Evolutionary conservation across 2,888 invertebrate genomes (phyloP), one percentile per base, ranked within the genome.

Genomic region (Melangyna quadrimaculata): DNA sequence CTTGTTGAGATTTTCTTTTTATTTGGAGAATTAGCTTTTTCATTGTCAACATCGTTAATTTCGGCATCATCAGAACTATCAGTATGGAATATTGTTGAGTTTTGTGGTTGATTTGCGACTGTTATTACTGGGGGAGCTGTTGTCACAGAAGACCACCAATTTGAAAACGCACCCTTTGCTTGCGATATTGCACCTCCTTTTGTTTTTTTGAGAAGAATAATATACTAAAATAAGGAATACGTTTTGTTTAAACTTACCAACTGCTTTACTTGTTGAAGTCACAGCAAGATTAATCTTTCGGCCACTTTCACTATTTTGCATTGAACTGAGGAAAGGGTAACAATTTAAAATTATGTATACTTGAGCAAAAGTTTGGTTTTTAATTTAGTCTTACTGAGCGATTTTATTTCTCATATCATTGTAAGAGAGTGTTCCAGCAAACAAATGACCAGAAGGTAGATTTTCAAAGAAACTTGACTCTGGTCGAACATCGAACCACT

Each of bases 291-390:
- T 98, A 83, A 98, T 94, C 92, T 98, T 98, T 72, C 98, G 94
- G 0, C 98, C 98, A 88, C 98, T 95, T 92, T 98, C 98, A 43
- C 97, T 97, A 89, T 96, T 97, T 89, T 98, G 97, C 96, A 98
- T 97, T 22, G 98, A 97, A 90, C 98, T 98, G 24, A 90, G 9
- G 14, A 0, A 27, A 65, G 10, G 5, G 0, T 2, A 29, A 29
- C 0, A 27, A 14, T 43, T 61, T n/a, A 0, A 69, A 45, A 73
- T n/a, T 55, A 22, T n/a, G 14, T 10, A 61, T 5, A 27, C 8
- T 45, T 45, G 59, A 32, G 1, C 0, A 9, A n/a, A n/a, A 57
- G 6, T 27, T 69, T 2, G 2, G 6, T 27, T 40, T n/a, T 14
- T 12, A 22, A 0, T 45, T 9, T 17, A 94, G 24, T 61, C 96